Evolutionary conservation across 2,888 invertebrate species (phyloP), one percentile per base, ranked within the genome.

Genomic region (Pocota personata): DNA sequence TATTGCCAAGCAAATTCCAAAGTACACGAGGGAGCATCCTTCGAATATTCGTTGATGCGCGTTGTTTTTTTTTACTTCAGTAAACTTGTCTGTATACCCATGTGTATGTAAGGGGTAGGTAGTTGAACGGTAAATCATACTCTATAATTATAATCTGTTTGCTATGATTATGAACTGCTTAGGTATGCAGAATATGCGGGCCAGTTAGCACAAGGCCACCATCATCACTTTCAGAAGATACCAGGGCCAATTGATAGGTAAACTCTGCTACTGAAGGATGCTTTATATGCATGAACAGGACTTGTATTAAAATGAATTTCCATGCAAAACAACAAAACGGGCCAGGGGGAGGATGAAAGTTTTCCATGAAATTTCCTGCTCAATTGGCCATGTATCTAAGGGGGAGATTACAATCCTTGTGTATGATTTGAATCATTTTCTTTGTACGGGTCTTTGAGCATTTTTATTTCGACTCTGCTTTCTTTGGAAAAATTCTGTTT

Each of bases 91-190:
- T n/a, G n/a, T n/a, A n/a, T n/a, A n/a, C n/a, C n/a, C n/a, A 14
- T 8, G n/a, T 37, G 35, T 6, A 10, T 55, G 12, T 10, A 7
- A 6, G 7, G 50, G 24, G 12, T 43, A 8, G 12, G 30, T 14
- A 50, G 30, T 40, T 79, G 69, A 57, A 71, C 50, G 67, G 84
- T 60, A 80, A 84, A 84, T 80, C 80, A 80, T 71, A 12, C 57
- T 27, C 69, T 64, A 71, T 52, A 78, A 69, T 69, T 69, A 71
- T 69, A 79, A 75, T 84, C 83, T 75, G 84, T 80, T 75, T 84
- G 64, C 64, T 71, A 69, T 75, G 69, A 67, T 79, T 75, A 62
- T 69, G 57, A 71, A 57, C 75, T 60, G 57, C 71, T 76, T 62
- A 43, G 69, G 62, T 76, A 71, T 64, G 82, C 69, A 75, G 16